These are phyloP conservation scores for Drosophila phalerata DNA, from an alignment of 2,888 invertebrate species.

Conservation along the genomic window DNA sequence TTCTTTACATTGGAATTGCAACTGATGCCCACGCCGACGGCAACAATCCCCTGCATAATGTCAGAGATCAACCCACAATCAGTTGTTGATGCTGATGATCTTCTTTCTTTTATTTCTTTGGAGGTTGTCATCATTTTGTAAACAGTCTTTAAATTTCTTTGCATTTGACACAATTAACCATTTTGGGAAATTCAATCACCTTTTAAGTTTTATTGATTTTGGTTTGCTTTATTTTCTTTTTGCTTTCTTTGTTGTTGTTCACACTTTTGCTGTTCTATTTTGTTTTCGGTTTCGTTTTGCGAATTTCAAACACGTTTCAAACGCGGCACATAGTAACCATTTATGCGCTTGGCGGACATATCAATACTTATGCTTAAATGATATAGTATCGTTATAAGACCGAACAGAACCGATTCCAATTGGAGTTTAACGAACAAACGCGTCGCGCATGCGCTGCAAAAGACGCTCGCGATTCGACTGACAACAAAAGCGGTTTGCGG, in stretches of 20 bases:
- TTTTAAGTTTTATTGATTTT: slow-evolving; percentile 47
- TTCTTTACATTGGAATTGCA: slow-evolving; percentile 65
- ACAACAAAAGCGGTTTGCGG: slow-evolving; percentile 24
- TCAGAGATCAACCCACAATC: slow-evolving; percentile 32
- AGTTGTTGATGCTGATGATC: slow-evolving; percentile 11
- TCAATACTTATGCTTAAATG: slow-evolving; percentile 16
- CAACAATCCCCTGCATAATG: slow-evolving; percentile 49
- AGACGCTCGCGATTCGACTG: slow-evolving; percentile 60
- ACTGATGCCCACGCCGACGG: slow-evolving; percentile 48
- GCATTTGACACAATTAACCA: slow-evolving; percentile 67
- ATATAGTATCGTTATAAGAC: neutral
- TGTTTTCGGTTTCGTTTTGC: slow-evolving; percentile 37
- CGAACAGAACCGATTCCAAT: slow-evolving; percentile 4
- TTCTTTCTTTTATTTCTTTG: slow-evolving; percentile 5
- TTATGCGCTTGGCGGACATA: slow-evolving; percentile 50
- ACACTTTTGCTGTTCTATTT: slow-evolving; percentile 43
- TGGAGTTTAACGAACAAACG: slow-evolving; percentile 15
- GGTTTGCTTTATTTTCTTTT: slow-evolving; percentile 22
- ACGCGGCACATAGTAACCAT: slow-evolving; percentile 60
- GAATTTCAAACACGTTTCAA: slow-evolving; percentile 71
- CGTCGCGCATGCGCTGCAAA: slow-evolving; percentile 65
- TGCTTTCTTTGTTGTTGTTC: slow-evolving; percentile 28
- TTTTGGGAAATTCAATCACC: slow-evolving; percentile 63
- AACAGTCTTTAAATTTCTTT: slow-evolving; percentile 56
- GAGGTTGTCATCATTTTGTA: neutral